phyloP scores from a whole-genome alignment of 2,113 vertebrate genomes.

The Rhagologus leucostigma region DNA sequence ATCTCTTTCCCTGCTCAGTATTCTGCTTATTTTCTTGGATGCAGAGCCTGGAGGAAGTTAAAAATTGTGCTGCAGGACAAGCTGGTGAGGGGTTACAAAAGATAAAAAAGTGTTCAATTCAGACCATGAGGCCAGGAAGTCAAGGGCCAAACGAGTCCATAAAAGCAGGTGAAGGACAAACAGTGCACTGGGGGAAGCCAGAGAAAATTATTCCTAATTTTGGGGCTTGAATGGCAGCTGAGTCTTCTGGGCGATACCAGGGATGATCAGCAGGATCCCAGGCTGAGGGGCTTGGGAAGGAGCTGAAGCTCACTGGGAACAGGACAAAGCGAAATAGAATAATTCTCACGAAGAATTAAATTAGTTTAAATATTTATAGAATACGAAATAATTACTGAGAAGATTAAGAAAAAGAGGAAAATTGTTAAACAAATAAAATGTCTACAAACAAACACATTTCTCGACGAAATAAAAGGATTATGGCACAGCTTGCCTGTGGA shows the following conservation, averaged over 20 bases:
- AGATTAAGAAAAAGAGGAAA: background rate
- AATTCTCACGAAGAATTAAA: background rate
- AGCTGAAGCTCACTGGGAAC: background rate
- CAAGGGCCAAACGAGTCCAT: constrained; percentile 28
- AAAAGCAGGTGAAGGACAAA: constrained; percentile 11
- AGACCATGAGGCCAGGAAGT: background rate
- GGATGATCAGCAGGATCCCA: accelerated
- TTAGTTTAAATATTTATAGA: background rate
- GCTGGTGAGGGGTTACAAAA: background rate
- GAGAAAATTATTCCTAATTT: background rate
- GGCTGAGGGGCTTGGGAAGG: background rate
- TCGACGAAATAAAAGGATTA: constrained; percentile 49
- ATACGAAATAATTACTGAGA: background rate
- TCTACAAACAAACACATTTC: constrained; percentile 32
- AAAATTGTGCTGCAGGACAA: background rate
- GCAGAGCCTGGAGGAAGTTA: background rate
- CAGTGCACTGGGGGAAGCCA: background rate
- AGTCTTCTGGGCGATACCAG: background rate
- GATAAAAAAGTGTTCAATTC: background rate
- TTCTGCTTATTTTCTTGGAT: background rate
- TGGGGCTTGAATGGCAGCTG: background rate
- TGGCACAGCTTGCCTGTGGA: constrained; percentile 35
- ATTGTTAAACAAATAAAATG: constrained; percentile 37
- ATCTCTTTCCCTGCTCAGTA: background rate
- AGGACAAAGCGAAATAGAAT: background rate